phyloP scores from a whole-genome alignment of 35 echinoderm and acorn worm species.

The Strongylocentrotus purpuratus region DNA sequence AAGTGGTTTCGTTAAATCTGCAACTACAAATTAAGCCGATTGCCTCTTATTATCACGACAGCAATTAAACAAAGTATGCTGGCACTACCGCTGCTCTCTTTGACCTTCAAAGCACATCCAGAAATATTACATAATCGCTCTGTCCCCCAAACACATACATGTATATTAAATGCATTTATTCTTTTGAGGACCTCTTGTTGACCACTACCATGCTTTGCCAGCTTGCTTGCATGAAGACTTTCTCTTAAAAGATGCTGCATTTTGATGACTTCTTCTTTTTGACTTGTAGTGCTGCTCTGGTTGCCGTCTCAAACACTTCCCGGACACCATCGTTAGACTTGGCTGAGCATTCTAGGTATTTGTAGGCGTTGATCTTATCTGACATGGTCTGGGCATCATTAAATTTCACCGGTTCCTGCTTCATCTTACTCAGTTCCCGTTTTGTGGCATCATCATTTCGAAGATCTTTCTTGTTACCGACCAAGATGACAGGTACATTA shows the following conservation, averaged over 20 bases:
- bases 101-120: constrained; percentile 36
- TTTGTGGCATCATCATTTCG: constrained; percentile 90
- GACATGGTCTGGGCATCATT: constrained; percentile 89
- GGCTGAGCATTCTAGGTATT: constrained; percentile 97
- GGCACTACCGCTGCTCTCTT: constrained; percentile 29
- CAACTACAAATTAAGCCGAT: not conserved
- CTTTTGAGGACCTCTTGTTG: constrained; percentile 12
- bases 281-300: constrained; percentile 92
- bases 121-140: constrained; percentile 10
- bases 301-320: constrained; percentile 99
- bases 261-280: constrained; percentile 94
- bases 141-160: constrained; percentile 10
- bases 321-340: constrained; percentile 95
- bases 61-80: constrained; percentile 3
- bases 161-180: not conserved
- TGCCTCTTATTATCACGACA: not conserved
- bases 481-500: constrained; percentile 96
- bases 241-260: constrained; percentile 81
- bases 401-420: constrained; percentile 96
- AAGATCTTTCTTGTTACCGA: constrained; percentile 98
- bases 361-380: constrained; percentile 95
- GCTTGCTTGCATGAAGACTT: not conserved
- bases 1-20: not conserved
- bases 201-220: constrained; percentile 4
- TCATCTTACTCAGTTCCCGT: constrained; percentile 94